Evolutionary conservation across 53 echinoderm and acorn worm species (phyloP), one percentile per base, ranked within the genome.

Genomic region (Henricia sp.): DNA sequence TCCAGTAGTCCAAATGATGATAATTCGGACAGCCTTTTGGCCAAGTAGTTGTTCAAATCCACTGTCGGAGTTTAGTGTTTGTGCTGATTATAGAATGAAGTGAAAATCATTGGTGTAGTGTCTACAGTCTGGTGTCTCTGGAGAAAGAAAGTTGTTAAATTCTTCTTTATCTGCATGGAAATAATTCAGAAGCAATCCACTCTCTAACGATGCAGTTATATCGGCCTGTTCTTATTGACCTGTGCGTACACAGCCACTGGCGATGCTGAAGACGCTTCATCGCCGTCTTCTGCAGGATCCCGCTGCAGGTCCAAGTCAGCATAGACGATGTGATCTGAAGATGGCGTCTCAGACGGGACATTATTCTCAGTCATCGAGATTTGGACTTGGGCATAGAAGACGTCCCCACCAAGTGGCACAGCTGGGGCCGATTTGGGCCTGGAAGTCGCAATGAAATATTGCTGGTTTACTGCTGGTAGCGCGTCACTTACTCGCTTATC

Each of bases 401-500:
- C 35, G n/a, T 57, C 80, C 17, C 50, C 50, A 5, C 6, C 41
- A 64, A 44, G n/a, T 25, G 50, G 35, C 21, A 12, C 21, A 6
- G 55, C 17, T 52, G 52, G 62, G 14, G 29, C 20, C 11, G 62
- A 60, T 29, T 11, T 60, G 8, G 62, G 32, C 62, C 62, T 28
- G 6, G 28, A 26, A 29, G 62, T 4, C 6, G 16, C 6, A 28
- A 3, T 16, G 3, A 28, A 28, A 29, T 4, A 8, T 33, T 60
- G 62, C 11, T 0, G 64, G 39, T 37, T 38, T 21, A 24, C n/a
- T 27, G 42, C 24, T 8, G 13, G 27, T 1, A n/a, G 17, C 4
- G 29, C 27, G 33, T 65, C 30, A 25, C 80, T 80, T 23, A 32
- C 10, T 4, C 80, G 80, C 80, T 80, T 42, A 9, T 63, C 32